Percentiles rank a stretch among this genome's conserved stretches.
Conservation (phyloP, 2,113 vertebrate species). For the Mus pahari region DNA sequence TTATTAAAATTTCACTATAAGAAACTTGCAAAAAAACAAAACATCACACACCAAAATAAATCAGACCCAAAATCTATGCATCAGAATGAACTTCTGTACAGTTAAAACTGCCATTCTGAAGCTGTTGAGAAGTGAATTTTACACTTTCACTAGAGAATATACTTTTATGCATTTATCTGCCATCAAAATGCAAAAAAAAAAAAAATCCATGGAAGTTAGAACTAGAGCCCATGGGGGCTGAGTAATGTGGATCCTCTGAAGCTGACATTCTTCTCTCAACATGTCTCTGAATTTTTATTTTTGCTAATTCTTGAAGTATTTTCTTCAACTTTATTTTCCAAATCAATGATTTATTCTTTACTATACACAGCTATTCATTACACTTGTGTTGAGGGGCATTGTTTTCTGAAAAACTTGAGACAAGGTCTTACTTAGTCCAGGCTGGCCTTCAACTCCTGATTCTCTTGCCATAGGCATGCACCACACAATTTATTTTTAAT, state of each 20-base stretch:
- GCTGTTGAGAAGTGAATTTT: background rate
- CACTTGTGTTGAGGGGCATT: background rate
- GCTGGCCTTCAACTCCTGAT: background rate
- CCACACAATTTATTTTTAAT: background rate
- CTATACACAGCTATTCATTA: background rate
- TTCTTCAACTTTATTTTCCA: background rate
- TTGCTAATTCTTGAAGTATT: background rate
- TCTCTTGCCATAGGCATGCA: background rate
- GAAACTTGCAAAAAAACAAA: background rate
- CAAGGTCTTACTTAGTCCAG: background rate
- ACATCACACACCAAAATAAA: no score
- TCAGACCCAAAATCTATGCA: background rate
- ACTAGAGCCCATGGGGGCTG: background rate
- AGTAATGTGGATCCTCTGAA: background rate
- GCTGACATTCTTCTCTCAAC: background rate
- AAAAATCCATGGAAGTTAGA: background rate
- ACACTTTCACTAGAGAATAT: background rate
- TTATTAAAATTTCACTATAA: background rate
- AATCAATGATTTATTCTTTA: background rate
- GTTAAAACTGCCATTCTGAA: background rate
- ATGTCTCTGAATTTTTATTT: background rate
- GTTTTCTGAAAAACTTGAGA: constrained; percentile 20
- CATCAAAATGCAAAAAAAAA: background rate
- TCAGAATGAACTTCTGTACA: background rate
- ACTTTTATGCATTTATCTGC: background rate